Evolutionary conservation across 2,113 vertebrate species (phyloP), one percentile per base, ranked within the genome.

Genomic region (Spheniscus mendiculus): DNA sequence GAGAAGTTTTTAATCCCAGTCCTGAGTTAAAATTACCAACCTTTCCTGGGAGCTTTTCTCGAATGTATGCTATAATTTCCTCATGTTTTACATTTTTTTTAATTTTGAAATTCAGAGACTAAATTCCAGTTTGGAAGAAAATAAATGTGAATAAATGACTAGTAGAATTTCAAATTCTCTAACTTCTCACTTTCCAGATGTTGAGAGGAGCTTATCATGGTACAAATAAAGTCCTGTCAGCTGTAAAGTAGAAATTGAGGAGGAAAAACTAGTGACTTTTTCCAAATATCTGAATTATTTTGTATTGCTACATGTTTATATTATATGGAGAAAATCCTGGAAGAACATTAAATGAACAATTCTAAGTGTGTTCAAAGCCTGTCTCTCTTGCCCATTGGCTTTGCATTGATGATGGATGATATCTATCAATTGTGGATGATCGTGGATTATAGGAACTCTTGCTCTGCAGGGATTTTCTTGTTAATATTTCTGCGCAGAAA

Each of bases 291-390:
- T 63, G 47, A 85, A 23, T 30, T 92, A 38, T 36, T 4, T 66
- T 44, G 1, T 79, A 12, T 74, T 21, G 6, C 11, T 72, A 12
- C 1, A 2, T 21, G 6, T 26, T 87, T 71, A 40, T 65, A 3
- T 52, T 83, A 6, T 18, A 30, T 73, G 26, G 18, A 40, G 67
- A 52, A 90, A 56, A 70, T 56, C 30, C 9, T 62, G 18, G 38
- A 72, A 49, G 6, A 61, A 44, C 0, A 0, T 65, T 50, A 55
- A 77, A 26, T n/a, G 17, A 82, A 25, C 5, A 38, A 0, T 73
- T 96, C 7, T 42, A 44, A 49, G 3, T 32, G 3, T 83, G 7
- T 56, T 92, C 21, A 65, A 63, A 86, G 71, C 73, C 7, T 4
- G 1, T 71, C 4, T 88, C 11, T 42, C 12, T 71, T 90, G 47